phyloP scores from a whole-genome alignment of 2,113 vertebrate genomes.

The Xyliphius kryptos region DNA sequence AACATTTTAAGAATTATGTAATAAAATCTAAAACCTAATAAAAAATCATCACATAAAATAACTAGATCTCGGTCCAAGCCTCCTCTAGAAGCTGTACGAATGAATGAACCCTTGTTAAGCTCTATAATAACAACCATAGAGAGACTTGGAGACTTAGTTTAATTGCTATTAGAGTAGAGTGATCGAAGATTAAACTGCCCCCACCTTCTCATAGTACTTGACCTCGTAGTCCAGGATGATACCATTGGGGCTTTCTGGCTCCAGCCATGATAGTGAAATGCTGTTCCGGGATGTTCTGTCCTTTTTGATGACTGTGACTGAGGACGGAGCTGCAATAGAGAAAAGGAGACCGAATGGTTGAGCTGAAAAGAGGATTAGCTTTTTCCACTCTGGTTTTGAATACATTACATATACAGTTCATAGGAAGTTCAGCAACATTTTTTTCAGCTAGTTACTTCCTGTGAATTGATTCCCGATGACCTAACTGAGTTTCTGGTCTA shows the following conservation, averaged over 20 bases:
- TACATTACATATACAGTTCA: conserved; percentile 47
- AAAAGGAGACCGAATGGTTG: conserved; percentile 23
- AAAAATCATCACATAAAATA: conserved; percentile 4
- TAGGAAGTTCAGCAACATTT: conserved; percentile 51
- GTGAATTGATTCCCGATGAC: too few species aligned
- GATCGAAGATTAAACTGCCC: conserved; percentile 47
- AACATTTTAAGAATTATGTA: too few species aligned
- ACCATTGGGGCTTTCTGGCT: conserved; percentile 92
- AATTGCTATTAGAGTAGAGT: conserved; percentile 32
- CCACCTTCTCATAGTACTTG: conserved; percentile 99
- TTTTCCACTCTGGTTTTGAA: conserved; percentile 18
- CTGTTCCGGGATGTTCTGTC: conserved; percentile 90
- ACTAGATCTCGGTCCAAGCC: conserved; percentile 8
- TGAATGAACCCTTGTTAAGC: conserved; percentile 24
- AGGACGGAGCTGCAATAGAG: conserved; percentile 83
- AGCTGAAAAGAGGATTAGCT: conserved; percentile 28
- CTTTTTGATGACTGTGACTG: conserved; percentile 82
- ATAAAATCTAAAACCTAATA: too few species aligned
- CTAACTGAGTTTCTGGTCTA: too few species aligned
- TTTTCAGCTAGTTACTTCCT: neutral
- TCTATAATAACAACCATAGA: conserved; percentile 13
- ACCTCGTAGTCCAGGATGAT: conserved; percentile 98
- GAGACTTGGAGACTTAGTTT: conserved; percentile 25
- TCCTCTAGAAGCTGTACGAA: conserved; percentile 15
- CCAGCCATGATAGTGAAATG: conserved; percentile 88